Evolutionary conservation across 2,113 vertebrate genomes (phyloP).

Genomic region (Tragulus kanchil): DNA sequence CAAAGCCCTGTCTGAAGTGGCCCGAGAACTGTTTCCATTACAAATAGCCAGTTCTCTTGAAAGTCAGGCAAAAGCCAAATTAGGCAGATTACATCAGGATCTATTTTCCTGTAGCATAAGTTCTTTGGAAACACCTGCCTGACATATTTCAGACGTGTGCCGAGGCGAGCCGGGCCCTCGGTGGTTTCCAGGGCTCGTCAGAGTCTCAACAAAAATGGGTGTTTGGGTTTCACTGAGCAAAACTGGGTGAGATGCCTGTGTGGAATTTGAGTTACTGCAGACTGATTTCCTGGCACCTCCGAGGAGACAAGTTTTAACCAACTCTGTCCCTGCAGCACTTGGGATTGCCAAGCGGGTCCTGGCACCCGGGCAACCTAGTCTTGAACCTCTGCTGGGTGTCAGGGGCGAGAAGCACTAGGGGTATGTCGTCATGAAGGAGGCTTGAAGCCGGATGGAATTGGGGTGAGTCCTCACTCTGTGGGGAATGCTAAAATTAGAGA

Average conservation of each 20-base stretch:
- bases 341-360: neutral
- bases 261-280: constrained; percentile 19
- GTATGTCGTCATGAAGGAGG: too few species aligned
- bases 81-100: constrained; percentile 92
- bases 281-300: constrained; percentile 15
- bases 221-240: constrained; percentile 68
- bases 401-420: accelerated
- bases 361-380: neutral
- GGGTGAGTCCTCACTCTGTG: neutral
- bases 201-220: constrained; percentile 73
- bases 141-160: constrained; percentile 87
- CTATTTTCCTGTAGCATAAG: constrained; percentile 88
- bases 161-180: constrained; percentile 60
- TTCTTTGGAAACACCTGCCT: constrained; percentile 90
- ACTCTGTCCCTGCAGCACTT: neutral
- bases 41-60: constrained; percentile 88
- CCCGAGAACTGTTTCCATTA: constrained; percentile 88
- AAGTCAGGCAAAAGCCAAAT: constrained; percentile 89
- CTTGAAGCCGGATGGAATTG: neutral
- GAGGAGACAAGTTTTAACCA: neutral
- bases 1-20: constrained; percentile 90
- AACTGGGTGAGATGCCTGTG: constrained; percentile 32
- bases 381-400: neutral
- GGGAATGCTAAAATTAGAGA: neutral
- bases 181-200: constrained; percentile 65